Conservation (phyloP, 2,797 vertebrate species). For the Sternarchorhynchus goeldii region DNA sequence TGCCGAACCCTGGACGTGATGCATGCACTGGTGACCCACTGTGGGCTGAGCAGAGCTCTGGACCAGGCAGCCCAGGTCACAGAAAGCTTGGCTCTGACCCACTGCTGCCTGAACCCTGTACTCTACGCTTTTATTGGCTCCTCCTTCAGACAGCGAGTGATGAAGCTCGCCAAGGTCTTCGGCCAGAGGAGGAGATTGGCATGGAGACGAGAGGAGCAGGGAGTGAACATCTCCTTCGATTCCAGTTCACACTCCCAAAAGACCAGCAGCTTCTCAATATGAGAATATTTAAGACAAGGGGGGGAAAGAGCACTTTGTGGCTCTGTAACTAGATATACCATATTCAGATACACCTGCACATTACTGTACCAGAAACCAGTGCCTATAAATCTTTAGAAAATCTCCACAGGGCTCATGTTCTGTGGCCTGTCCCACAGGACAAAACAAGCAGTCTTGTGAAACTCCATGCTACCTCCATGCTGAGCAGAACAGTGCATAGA, state of each 20-base stretch:
- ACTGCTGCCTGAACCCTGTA: constrained; percentile 91
- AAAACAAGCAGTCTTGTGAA: too few species aligned
- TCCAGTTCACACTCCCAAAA: constrained; percentile 64
- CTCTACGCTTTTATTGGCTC: constrained; percentile 85
- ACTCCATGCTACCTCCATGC: too few species aligned
- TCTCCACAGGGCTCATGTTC: too few species aligned
- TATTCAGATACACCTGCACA: neutral
- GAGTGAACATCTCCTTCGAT: constrained; percentile 70
- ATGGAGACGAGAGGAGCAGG: constrained; percentile 51
- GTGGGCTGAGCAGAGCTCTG: constrained; percentile 79
- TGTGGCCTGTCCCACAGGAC: too few species aligned
- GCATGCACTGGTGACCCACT: constrained; percentile 82
- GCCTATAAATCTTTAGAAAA: too few species aligned
- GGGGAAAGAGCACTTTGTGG: neutral
- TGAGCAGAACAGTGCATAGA: too few species aligned
- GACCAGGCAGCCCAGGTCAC: constrained; percentile 83
- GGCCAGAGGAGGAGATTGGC: constrained; percentile 57
- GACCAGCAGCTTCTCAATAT: constrained; percentile 76
- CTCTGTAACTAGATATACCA: neutral
- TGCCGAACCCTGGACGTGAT: constrained; percentile 81
- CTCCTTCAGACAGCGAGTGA: constrained; percentile 83
- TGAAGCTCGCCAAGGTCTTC: constrained; percentile 79
- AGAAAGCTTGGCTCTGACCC: constrained; percentile 84
- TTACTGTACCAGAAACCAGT: too few species aligned
- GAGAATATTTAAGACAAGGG: constrained; percentile 27